Base-by-base conservation (phyloP, 2,113 vertebrate genomes). In the Nematolebias whitei region DNA sequence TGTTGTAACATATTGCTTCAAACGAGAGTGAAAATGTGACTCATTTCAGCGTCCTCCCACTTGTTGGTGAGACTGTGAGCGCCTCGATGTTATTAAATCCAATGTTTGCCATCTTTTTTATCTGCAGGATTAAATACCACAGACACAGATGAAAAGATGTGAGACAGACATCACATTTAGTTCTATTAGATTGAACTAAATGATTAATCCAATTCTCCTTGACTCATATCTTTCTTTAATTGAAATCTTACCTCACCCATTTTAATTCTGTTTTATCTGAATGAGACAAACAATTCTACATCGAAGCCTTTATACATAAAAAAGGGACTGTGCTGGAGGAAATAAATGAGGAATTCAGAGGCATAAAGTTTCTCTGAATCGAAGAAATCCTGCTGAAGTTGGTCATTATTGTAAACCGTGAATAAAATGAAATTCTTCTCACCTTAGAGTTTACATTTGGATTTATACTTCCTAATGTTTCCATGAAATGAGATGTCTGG, bases 401-500 rank as follows among this genome's bases (percentile, higher is more conserved):
- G 38, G 51, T 49, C 24, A 53, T 78, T 71, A 68, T 64, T 60
- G 32, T 79, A 71, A 67, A 38, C 44, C n/a, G 50, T 79, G 55
- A 71, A 47, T 57, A 59, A 44, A 76, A 3, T 43, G 20, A 59
- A 66, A 78, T 84, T 70, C 49, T 49, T 68, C 24, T 58, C 66
- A 83, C 56, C 74, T 60, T 40, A 38, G 52, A 79, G 86, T 71
- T 76, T 72, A 65, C 74, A 71, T 76, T 71, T 67, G 47, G 68
- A 81, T 63, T 85, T 78, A 89, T 71, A 76, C 57, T 75, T 53
- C 32, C 54, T 74, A 84, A 82, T 82, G 72, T 68, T 45, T 60
- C 82, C 82, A 75, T 88, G 83, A 85, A 89, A 89, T 85, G 69
- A 78, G 65, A 66, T 55, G 51, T 81, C 84, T 89, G 87, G 85